phyloP scores from a whole-genome alignment of 1,140 invertebrate species.

The Drosophila sturtevanti region DNA sequence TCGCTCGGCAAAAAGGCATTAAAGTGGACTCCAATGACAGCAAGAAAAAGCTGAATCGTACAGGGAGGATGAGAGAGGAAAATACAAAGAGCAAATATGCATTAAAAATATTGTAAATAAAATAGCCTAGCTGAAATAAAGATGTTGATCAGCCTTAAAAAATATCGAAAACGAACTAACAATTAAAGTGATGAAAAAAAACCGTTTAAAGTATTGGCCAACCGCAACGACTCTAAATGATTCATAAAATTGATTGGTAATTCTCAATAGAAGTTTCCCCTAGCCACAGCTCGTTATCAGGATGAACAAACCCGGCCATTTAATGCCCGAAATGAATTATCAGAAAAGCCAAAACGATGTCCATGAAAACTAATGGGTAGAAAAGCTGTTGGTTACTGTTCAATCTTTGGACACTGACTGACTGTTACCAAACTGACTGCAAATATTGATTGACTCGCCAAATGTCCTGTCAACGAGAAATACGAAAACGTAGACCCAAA shows the following conservation, averaged over 20 bases:
- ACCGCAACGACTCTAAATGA: conserved; percentile 13
- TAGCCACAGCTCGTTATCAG: conserved; percentile 60
- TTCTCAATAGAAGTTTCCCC: conserved; percentile 22
- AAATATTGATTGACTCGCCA: conserved; percentile 47
- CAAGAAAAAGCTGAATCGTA: background rate
- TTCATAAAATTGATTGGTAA: conserved; percentile 75
- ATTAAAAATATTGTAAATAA: conserved; percentile 67
- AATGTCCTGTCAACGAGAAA: conserved; percentile 30
- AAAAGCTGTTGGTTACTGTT: background rate
- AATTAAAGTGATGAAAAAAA: conserved; percentile 51
- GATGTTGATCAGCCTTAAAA: background rate
- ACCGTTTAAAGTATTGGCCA: conserved; percentile 50
- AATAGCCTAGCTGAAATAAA: background rate
- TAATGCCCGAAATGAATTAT: conserved; percentile 65
- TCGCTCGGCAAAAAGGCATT: conserved; percentile 44
- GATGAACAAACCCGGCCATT: conserved; percentile 41
- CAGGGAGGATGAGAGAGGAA: background rate
- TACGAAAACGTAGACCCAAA: background rate
- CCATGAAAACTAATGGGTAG: conserved; percentile 61
- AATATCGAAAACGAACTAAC: conserved; percentile 46
- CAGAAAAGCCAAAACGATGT: conserved; percentile 15
- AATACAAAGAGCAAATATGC: conserved; percentile 63
- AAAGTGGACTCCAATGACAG: conserved; percentile 27
- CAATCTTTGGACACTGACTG: conserved; percentile 12
- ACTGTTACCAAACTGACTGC: conserved; percentile 14